A percentile compares a stretch with the other conserved stretches of the same genome.
Conservation (phyloP, 1,140 invertebrate species). For the Drosophila erecta region DNA sequence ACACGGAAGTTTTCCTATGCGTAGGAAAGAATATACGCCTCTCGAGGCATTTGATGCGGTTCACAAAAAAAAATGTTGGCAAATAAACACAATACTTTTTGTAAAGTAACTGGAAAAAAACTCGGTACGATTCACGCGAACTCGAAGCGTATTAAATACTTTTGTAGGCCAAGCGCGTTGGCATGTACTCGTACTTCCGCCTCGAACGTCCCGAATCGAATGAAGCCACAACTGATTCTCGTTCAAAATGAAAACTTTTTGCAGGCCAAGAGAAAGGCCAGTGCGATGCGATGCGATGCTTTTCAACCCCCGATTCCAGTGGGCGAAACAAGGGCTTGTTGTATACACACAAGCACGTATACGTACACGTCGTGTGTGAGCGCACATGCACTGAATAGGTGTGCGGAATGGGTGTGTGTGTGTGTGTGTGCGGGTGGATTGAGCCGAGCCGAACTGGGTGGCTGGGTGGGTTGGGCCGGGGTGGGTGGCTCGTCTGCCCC, state of each 20-base stretch:
- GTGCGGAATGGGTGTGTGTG: slow-evolving; percentile 24
- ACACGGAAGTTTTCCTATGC: not conserved
- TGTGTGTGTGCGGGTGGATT: slow-evolving; percentile 11
- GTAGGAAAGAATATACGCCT: not conserved
- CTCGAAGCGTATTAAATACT: slow-evolving; percentile 4
- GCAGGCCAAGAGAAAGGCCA: slow-evolving; percentile 50
- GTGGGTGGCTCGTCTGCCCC: not conserved
- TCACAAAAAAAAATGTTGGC: slow-evolving; percentile 7
- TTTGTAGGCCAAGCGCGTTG: slow-evolving; percentile 32
- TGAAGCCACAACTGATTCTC: slow-evolving; percentile 79
- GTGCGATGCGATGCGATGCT: slow-evolving; percentile 26
- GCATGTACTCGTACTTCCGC: slow-evolving; percentile 75
- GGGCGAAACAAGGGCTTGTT: slow-evolving; percentile 40
- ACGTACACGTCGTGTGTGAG: slow-evolving; percentile 12
- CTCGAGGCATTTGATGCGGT: not conserved
- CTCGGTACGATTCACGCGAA: slow-evolving; percentile 3
- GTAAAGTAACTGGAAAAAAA: slow-evolving; percentile 2
- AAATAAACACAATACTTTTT: slow-evolving; percentile 3
- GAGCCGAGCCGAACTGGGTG: too few species aligned
- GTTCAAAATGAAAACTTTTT: slow-evolving; percentile 84
- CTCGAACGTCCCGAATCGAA: slow-evolving; percentile 82
- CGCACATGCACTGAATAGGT: slow-evolving; percentile 4
- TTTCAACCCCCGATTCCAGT: slow-evolving; percentile 72
- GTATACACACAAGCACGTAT: slow-evolving; percentile 7
- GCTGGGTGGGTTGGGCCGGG: not conserved